Percentiles rank a stretch among this genome's conserved stretches.
These are phyloP conservation scores for Chaenodraco wilsoni DNA, from an alignment of 2,797 vertebrate species.

Conservation along the genomic window DNA sequence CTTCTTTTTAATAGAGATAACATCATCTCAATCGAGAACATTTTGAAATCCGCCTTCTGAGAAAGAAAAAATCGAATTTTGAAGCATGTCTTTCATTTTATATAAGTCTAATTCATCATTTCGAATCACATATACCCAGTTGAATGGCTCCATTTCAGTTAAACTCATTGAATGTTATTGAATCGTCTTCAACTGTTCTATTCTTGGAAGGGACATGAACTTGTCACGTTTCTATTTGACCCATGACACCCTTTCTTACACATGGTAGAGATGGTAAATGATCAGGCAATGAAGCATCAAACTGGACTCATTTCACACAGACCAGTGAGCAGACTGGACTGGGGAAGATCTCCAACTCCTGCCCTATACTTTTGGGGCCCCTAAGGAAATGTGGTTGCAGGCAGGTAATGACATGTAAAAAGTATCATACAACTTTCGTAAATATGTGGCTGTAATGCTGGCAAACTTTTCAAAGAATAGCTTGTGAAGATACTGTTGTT, in stretches of 20 bases:
- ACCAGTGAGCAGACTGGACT: conserved; percentile 17
- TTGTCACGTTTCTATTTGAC: conserved; percentile 15
- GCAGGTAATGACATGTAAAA: too few species aligned
- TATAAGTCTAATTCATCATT: not conserved
- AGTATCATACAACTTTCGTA: too few species aligned
- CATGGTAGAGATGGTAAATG: not conserved
- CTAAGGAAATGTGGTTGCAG: too few species aligned
- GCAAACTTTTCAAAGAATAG: too few species aligned
- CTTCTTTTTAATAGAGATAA: not conserved
- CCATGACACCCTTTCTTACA: conserved; percentile 10
- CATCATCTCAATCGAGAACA: not conserved
- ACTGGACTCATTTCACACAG: conserved; percentile 19
- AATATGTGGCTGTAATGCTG: too few species aligned
- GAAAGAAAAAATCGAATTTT: not conserved
- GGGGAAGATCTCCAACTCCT: not conserved
- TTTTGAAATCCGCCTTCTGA: not conserved
- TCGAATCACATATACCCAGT: not conserved
- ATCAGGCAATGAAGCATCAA: conserved; percentile 30
- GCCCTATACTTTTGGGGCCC: too few species aligned
- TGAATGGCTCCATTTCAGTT: not conserved
- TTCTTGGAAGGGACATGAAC: conserved; percentile 5
- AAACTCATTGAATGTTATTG: not conserved
- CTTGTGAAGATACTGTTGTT: too few species aligned
- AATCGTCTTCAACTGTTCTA: not conserved
- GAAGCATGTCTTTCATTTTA: not conserved